Evolutionary conservation across 2,113 vertebrate species (phyloP), one percentile per base, ranked within the genome.

Genomic region (Symphodus melops): DNA sequence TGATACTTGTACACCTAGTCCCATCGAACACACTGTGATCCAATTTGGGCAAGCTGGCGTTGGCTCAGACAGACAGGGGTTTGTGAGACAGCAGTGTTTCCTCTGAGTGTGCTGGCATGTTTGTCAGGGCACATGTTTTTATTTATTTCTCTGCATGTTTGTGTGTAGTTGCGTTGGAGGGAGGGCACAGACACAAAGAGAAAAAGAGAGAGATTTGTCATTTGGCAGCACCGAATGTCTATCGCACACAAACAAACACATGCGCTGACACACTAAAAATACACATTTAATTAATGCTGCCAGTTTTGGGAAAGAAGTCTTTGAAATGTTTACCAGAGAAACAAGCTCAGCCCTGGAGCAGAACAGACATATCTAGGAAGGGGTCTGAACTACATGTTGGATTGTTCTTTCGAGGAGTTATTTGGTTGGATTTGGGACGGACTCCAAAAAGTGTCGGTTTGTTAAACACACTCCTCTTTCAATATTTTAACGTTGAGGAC

Each of bases 11-110:
- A 92, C 89, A 92, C 72, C 54, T 78, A 84, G 91, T 93, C 86
- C 85, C 90, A 93, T 85, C 72, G 88, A 92, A 91, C 85, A 91
- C 91, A 82, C 91, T 86, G 84, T 91, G 89, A 91, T 94, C 92
- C 88, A 93, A 93, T 92, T 92, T 90, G 83, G 83, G 77, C 23
- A 52, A 77, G 75, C 84, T 92, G 92, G 91, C 89, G 86, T 68
- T 65, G 59, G 42, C 84, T 89, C 82, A 86, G 75, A 80, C 61
- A 70, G 65, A 83, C 76, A 64, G 75, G 51, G 55, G 77, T 62
- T 60, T 61, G 44, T 49, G 71, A 75, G 73, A 59, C 14, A 5
- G 54, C 55, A 36, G 42, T 63, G 85, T 78, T 54, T 70, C 54
- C 52, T 76, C 69, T 28, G 56, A 55, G 54, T 51, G 64, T 68